Conservation (phyloP, 2,888 invertebrate genomes). For the Tiphia femorata region DNA sequence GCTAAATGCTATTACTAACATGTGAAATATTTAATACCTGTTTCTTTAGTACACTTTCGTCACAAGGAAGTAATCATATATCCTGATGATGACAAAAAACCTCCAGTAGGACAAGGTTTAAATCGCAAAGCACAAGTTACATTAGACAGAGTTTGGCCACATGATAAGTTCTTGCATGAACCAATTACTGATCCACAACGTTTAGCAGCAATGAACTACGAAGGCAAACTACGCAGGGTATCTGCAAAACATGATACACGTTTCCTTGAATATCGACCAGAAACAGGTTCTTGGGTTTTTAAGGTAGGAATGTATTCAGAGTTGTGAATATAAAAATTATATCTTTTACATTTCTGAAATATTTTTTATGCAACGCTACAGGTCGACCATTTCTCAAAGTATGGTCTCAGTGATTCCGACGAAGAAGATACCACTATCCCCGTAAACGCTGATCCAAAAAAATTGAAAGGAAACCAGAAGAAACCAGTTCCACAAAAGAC, state of each 20-base stretch:
- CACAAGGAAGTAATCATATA: conserved; percentile 96
- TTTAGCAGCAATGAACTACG: conserved; percentile 85
- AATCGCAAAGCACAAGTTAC: conserved; percentile 94
- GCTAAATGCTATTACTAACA: no score
- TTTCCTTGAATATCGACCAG: conserved; percentile 94
- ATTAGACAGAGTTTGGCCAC: conserved; percentile 94
- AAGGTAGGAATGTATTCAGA: conserved; percentile 74
- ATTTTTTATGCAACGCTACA: conserved; percentile 60
- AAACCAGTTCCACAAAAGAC: conserved; percentile 10
- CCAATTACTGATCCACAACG: conserved; percentile 86
- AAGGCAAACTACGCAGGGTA: conserved; percentile 84
- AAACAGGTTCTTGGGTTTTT: conserved; percentile 98
- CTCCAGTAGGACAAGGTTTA: conserved; percentile 87
- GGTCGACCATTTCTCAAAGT: conserved; percentile 96
- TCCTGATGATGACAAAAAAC: conserved; percentile 90
- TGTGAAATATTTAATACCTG: background rate
- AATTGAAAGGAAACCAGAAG: conserved; percentile 22
- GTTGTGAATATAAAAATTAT: no score
- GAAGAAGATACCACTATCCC: conserved; percentile 78
- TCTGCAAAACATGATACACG: conserved; percentile 89
- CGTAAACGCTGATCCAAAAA: conserved; percentile 51
- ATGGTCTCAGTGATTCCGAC: conserved; percentile 89
- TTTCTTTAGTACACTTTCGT: conserved; percentile 81
- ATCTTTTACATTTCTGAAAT: background rate
- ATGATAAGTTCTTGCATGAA: conserved; percentile 84